Evolutionary conservation across 2,113 vertebrate species (phyloP).

Genomic region (Channa argus): DNA sequence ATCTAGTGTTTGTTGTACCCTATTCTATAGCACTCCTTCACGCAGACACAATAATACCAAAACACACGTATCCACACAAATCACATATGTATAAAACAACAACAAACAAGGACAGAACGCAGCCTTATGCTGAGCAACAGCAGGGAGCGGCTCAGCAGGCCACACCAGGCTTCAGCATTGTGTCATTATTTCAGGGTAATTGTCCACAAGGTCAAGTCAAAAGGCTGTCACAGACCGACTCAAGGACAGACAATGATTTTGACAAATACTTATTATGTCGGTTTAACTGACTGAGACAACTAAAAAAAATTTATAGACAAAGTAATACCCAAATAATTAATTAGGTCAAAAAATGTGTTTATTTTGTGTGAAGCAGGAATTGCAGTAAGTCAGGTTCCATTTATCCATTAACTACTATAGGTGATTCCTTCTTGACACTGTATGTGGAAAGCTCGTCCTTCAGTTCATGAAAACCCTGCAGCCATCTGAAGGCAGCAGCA

Average conservation of each 20-base stretch:
- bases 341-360: no score
- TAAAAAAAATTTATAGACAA: no score
- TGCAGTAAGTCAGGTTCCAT: no score
- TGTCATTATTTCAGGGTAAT: slow-evolving; percentile 43
- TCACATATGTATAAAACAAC: slow-evolving; percentile 24
- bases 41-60: slow-evolving; percentile 9
- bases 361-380: no score
- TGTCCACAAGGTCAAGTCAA: slow-evolving; percentile 54
- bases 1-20: slow-evolving; percentile 3
- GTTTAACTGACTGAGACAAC: no score
- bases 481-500: no score
- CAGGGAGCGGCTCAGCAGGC: slow-evolving; percentile 48
- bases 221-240: slow-evolving; percentile 10
- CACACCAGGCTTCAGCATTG: slow-evolving; percentile 14
- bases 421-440: no score
- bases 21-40: not conserved
- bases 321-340: no score
- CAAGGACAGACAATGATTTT: not conserved
- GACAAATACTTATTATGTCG: no score
- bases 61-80: slow-evolving; percentile 22
- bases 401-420: no score
- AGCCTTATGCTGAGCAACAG: slow-evolving; percentile 49
- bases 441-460: no score
- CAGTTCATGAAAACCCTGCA: no score
- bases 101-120: slow-evolving; percentile 57